Conservation (phyloP, 1,140 invertebrate species). For the Drosophila pruinosa region DNA sequence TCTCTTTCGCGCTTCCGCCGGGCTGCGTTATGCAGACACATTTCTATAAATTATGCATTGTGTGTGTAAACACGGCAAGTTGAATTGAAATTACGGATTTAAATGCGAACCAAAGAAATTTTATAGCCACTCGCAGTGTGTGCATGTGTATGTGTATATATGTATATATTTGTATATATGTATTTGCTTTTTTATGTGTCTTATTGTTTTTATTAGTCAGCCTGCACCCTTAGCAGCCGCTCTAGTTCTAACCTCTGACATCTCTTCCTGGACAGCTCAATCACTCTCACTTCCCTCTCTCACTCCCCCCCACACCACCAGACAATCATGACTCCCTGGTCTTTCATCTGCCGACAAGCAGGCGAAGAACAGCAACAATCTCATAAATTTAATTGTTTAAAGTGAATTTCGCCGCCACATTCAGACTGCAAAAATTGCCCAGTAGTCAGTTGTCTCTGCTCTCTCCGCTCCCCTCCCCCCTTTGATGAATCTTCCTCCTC, state of each 20-base stretch:
- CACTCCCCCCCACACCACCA: neutral
- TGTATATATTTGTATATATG: neutral
- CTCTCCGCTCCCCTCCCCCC: neutral
- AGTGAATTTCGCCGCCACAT: conserved; percentile 69
- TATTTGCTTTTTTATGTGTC: neutral
- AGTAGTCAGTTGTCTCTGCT: conserved; percentile 9
- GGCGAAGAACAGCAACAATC: conserved; percentile 49
- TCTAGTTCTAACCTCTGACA: conserved; percentile 32
- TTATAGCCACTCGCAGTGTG: conserved; percentile 44
- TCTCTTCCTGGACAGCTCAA: conserved; percentile 17
- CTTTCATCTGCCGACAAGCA: conserved; percentile 53
- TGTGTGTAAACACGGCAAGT: conserved; percentile 81
- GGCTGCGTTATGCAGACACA: conserved; percentile 68
- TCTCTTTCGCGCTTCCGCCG: neutral
- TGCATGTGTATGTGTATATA: conserved; percentile 11
- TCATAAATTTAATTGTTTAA: conserved; percentile 80
- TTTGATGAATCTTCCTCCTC: neutral
- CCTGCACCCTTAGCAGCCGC: conserved; percentile 6
- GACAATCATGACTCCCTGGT: conserved; percentile 7
- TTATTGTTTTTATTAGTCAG: conserved; percentile 20
- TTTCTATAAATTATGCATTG: conserved; percentile 82
- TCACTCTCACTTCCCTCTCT: neutral
- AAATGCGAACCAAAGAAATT: conserved; percentile 78
- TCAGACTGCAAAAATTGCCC: conserved; percentile 49
- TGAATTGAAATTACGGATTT: conserved; percentile 81